Conservation (phyloP, 2,797 vertebrate genomes). For the Coilia nasus region DNA sequence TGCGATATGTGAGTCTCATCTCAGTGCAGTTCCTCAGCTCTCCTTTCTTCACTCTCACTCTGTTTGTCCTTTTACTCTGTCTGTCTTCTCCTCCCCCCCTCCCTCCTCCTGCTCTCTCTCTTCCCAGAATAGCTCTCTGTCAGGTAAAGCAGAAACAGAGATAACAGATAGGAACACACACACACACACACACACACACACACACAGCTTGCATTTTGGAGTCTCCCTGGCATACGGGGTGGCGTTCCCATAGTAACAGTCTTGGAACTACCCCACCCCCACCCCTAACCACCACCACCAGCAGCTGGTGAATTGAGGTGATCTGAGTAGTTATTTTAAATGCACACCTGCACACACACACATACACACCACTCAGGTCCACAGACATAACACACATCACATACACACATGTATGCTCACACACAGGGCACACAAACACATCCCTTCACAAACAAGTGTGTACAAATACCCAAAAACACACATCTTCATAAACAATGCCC, state of each 20-base stretch:
- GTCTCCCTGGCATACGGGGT: slow-evolving; percentile 55
- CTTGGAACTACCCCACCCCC: slow-evolving; percentile 60
- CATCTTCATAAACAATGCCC: neutral
- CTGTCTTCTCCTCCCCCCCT: slow-evolving; percentile 38
- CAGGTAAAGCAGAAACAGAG: slow-evolving; percentile 62
- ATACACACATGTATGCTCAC: slow-evolving; percentile 24
- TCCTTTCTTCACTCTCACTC: neutral
- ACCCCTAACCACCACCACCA: slow-evolving; percentile 33
- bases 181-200: slow-evolving; percentile 30
- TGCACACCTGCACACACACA: slow-evolving; percentile 10
- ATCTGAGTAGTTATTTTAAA: slow-evolving; percentile 29
- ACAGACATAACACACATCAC: slow-evolving; percentile 34
- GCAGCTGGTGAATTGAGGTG: slow-evolving; percentile 44
- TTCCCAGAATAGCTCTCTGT: slow-evolving; percentile 52
- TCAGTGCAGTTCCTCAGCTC: neutral
- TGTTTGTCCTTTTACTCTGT: slow-evolving; percentile 44
- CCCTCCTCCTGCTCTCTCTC: neutral
- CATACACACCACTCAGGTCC: slow-evolving; percentile 32
- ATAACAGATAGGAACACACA: slow-evolving; percentile 50
- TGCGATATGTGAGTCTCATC: neutral
- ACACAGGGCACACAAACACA: slow-evolving; percentile 42
- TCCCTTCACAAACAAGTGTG: neutral
- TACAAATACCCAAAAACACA: neutral
- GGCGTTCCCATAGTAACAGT: slow-evolving; percentile 78
- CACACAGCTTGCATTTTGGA: slow-evolving; percentile 56